Conservation (phyloP, 1,140 invertebrate genomes). For the Drosophila mauritiana region DNA sequence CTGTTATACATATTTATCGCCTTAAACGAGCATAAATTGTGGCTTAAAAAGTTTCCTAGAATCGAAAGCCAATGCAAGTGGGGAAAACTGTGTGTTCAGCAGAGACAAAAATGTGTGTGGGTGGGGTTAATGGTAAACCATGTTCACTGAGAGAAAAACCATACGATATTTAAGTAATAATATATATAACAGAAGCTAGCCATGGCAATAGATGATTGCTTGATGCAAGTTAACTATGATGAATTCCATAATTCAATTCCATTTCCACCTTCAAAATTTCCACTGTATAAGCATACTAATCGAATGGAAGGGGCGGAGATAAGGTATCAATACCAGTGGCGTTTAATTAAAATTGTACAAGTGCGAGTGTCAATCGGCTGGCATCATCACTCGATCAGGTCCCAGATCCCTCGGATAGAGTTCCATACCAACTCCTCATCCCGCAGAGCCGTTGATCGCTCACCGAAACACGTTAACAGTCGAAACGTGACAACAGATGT, state of each 20-base stretch:
- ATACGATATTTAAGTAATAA: no score
- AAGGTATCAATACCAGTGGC: conserved; percentile 75
- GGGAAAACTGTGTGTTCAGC: conserved; percentile 28
- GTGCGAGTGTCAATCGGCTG: conserved; percentile 68
- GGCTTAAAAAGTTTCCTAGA: conserved; percentile 80
- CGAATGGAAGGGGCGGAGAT: conserved; percentile 26
- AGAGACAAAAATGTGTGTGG: conserved; percentile 15
- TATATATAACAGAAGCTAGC: no score
- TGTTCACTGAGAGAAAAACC: conserved; percentile 47
- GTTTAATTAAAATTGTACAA: conserved; percentile 84
- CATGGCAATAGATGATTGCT: no score
- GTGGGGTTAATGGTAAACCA: conserved; percentile 13
- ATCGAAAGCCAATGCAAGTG: conserved; percentile 64
- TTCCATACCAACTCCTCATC: not conserved
- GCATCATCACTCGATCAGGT: conserved; percentile 32
- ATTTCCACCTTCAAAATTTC: no score
- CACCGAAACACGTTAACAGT: conserved; percentile 78
- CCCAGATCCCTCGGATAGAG: not conserved
- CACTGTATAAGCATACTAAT: conserved; percentile 24
- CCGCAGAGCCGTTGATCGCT: conserved; percentile 5
- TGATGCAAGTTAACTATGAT: no score
- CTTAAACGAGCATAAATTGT: conserved; percentile 82
- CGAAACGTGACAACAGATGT: conserved; percentile 71
- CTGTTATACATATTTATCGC: conserved; percentile 81
- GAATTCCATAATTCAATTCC: no score